Percentiles rank a stretch among this genome's conserved stretches.
phyloP scores from a whole-genome alignment of 2,888 invertebrate species.

The Yponomeuta malinellus region DNA sequence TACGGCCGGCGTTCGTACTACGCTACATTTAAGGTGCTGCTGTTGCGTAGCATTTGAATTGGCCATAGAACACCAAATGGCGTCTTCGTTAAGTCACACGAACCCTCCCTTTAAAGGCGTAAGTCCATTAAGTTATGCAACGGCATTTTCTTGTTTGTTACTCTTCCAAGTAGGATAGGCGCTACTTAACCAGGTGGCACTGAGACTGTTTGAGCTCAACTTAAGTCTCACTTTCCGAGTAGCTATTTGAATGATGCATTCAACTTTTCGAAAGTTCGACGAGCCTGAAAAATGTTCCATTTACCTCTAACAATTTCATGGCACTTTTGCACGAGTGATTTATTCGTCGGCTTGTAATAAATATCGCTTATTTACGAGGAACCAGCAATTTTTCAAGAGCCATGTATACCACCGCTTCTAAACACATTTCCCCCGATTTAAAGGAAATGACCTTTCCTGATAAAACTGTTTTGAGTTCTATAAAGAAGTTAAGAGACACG shows the following conservation, averaged over 20 bases:
- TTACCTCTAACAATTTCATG: background rate
- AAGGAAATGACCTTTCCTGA: background rate
- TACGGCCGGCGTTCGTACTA: conserved; percentile 47
- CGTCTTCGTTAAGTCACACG: conserved; percentile 5
- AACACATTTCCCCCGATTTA: background rate
- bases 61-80: conserved; percentile 5
- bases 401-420: background rate
- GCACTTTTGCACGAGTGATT: conserved; percentile 9
- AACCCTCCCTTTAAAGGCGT: background rate
- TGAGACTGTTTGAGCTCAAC: background rate
- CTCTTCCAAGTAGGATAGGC: background rate
- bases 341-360: background rate
- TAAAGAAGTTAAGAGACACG: no score
- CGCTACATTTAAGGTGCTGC: conserved; percentile 28
- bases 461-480: background rate
- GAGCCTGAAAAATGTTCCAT: background rate
- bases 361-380: conserved; percentile 4
- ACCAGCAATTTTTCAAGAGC: conserved; percentile 5
- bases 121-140: conserved; percentile 10
- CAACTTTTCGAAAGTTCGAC: background rate
- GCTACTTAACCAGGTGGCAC: background rate
- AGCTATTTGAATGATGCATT: background rate
- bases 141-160: conserved; percentile 8
- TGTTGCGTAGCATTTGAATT: conserved; percentile 10
- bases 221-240: background rate